Conservation (phyloP, 2,113 vertebrate genomes). For the Muntiacus reevesi region DNA sequence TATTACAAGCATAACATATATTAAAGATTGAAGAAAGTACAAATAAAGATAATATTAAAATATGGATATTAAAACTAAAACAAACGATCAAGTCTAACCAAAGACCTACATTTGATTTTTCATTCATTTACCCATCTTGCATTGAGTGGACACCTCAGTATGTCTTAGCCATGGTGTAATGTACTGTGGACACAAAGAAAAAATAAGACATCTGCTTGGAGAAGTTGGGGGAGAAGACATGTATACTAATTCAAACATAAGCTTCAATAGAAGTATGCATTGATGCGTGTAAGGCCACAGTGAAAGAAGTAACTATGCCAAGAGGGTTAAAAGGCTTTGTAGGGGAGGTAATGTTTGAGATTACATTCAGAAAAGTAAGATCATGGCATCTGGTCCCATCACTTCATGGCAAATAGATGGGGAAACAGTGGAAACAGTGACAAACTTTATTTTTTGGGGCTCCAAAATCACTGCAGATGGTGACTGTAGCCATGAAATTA, state of each 20-base stretch:
- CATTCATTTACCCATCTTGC: neutral
- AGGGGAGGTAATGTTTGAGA: neutral
- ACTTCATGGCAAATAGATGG: neutral
- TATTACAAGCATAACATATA: neutral
- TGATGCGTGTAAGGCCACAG: neutral
- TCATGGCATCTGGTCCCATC: neutral
- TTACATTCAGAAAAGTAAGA: neutral
- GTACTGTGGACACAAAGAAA: neutral
- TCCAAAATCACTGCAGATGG: neutral
- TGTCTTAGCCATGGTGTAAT: neutral
- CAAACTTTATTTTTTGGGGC: fast-evolving
- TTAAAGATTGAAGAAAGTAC: neutral
- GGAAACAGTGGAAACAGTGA: neutral
- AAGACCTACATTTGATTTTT: neutral
- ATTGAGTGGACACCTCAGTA: neutral
- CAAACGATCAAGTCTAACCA: neutral
- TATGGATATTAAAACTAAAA: conserved; percentile 15
- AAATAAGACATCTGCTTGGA: neutral
- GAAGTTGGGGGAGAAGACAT: neutral
- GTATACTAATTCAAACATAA: neutral
- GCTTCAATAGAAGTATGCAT: neutral
- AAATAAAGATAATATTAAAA: conserved; percentile 13
- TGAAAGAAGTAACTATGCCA: neutral
- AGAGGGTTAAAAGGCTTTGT: neutral
- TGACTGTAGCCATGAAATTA: neutral